phyloP scores from a whole-genome alignment of 1,140 invertebrate species.

The Drosophila trapezifrons region DNA sequence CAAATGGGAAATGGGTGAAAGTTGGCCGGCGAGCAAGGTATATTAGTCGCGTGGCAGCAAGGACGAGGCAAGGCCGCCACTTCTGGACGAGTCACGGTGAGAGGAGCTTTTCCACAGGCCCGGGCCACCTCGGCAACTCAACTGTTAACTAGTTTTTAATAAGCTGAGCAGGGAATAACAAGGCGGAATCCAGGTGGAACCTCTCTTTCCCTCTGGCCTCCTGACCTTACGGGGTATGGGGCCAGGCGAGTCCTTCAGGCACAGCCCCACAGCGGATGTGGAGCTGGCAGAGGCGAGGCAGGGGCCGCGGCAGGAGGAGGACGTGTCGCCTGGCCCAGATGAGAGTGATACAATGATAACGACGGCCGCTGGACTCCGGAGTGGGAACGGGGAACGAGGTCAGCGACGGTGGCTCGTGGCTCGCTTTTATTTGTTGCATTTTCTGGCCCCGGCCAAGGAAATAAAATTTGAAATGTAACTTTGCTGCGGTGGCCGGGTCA shows the following conservation, averaged over 20 bases:
- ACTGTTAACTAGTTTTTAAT: too few species aligned
- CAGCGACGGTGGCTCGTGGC: conserved; percentile 6
- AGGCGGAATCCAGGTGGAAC: background rate
- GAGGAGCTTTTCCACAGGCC: too few species aligned
- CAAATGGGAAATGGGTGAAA: conserved; percentile 17
- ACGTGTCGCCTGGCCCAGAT: conserved; percentile 40
- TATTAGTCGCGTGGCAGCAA: background rate
- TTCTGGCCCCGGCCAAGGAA: conserved; percentile 54
- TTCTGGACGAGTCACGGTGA: background rate
- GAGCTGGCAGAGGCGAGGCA: too few species aligned
- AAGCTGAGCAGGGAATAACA: background rate
- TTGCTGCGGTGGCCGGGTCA: conserved; percentile 40
- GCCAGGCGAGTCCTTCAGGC: background rate
- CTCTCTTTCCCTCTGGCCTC: too few species aligned
- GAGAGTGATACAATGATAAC: conserved; percentile 47
- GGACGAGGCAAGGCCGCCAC: background rate
- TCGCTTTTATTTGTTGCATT: conserved; percentile 74
- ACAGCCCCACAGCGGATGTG: background rate
- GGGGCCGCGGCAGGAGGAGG: background rate
- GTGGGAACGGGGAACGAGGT: conserved; percentile 1
- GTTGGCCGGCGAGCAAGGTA: background rate
- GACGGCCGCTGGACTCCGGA: conserved; percentile 6
- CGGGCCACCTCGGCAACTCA: background rate
- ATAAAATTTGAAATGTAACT: conserved; percentile 68
- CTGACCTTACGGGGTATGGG: background rate